A percentile compares a stretch with the other conserved stretches of the same genome.
phyloP scores from a whole-genome alignment of 2,888 invertebrate species.

The Megaustenia siamemsis region DNA sequence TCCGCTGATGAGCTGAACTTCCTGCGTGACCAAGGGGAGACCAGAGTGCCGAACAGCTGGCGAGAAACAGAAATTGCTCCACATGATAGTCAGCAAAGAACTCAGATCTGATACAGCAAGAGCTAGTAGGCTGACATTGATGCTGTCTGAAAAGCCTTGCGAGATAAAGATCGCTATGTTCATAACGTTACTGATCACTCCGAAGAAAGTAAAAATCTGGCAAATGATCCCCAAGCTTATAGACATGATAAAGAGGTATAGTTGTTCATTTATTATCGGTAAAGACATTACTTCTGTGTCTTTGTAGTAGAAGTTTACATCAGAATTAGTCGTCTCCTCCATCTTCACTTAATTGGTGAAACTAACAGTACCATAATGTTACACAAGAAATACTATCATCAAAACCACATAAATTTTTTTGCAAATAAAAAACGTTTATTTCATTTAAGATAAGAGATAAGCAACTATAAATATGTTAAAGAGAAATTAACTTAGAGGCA shows the following conservation, averaged over 20 bases:
- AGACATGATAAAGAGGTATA: slow-evolving; percentile 20
- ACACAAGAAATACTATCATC: no score
- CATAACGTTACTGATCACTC: not conserved
- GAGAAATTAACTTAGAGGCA: no score
- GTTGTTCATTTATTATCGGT: not conserved
- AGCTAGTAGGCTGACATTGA: slow-evolving; percentile 14
- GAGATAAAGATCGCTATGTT: slow-evolving; percentile 17
- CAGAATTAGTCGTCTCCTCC: no score
- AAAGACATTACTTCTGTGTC: no score
- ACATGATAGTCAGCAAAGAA: slow-evolving; percentile 21
- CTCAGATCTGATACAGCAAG: slow-evolving; percentile 25
- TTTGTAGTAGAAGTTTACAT: no score
- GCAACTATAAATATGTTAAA: no score
- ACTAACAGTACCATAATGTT: no score
- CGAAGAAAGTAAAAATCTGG: not conserved
- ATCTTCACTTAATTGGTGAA: no score
- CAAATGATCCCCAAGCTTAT: slow-evolving; percentile 21
- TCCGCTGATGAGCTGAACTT: slow-evolving; percentile 14
- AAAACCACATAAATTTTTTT: no score
- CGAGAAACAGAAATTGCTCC: slow-evolving; percentile 14
- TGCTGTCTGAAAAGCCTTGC: slow-evolving; percentile 28
- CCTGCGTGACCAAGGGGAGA: not conserved
- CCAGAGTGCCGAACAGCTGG: not conserved
- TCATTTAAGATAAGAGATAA: no score
- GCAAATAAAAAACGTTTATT: no score